Conservation (phyloP, 1,140 invertebrate species). For the Bombus pyrosoma region DNA sequence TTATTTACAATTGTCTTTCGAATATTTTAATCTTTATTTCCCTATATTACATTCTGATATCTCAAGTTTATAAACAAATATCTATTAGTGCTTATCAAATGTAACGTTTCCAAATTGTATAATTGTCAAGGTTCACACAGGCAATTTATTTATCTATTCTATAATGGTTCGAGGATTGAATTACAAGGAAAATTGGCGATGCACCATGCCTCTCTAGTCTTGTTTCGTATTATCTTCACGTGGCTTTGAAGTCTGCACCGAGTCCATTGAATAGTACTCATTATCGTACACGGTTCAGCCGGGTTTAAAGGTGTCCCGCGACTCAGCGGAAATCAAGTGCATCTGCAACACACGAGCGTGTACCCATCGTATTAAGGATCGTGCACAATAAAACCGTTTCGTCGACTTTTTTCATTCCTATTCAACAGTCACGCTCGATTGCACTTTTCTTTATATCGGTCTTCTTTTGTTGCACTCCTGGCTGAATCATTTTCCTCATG, state of each 20-base stretch:
- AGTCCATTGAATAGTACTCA: not conserved
- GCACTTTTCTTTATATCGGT: slow-evolving; percentile 15
- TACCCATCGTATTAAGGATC: slow-evolving; percentile 12
- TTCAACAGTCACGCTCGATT: slow-evolving; percentile 33
- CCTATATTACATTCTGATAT: too few relatives aligned
- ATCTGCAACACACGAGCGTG: slow-evolving; percentile 1
- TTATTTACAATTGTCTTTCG: too few relatives aligned
- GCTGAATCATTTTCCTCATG: not conserved
- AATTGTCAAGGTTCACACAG: too few relatives aligned
- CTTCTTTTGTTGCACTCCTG: not conserved
- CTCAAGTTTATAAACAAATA: too few relatives aligned
- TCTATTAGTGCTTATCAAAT: too few relatives aligned
- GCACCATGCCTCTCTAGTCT: not conserved
- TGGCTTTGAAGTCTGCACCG: not conserved
- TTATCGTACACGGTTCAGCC: not conserved
- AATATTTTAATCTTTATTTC: too few relatives aligned
- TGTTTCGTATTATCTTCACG: not conserved
- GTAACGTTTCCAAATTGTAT: too few relatives aligned
- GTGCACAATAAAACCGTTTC: slow-evolving; percentile 25
- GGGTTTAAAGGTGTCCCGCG: not conserved
- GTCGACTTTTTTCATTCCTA: slow-evolving; percentile 25
- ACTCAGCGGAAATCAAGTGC: slow-evolving; percentile 46
- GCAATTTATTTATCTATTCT: not conserved
- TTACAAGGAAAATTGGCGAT: not conserved
- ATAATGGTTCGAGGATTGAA: not conserved